Evolutionary conservation across 2,888 invertebrate species (phyloP).

Genomic region (Brenthis hecate): DNA sequence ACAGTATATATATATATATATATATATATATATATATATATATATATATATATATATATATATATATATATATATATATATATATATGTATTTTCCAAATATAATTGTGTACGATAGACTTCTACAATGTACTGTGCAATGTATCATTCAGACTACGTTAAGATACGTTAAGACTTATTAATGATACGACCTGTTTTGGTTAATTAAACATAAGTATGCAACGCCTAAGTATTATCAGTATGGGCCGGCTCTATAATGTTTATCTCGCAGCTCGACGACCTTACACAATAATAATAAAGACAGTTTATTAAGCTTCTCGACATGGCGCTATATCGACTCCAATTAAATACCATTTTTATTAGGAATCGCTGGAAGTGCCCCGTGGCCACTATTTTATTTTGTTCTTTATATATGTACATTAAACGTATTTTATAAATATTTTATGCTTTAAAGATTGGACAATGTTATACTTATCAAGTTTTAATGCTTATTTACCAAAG

Average conservation of each 20-base stretch:
- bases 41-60: no score
- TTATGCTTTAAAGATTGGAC: slow-evolving; percentile 24
- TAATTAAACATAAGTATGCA: neutral
- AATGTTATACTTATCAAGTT: slow-evolving; percentile 19
- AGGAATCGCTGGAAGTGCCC: slow-evolving; percentile 70
- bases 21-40: no score
- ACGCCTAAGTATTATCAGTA: slow-evolving; percentile 10
- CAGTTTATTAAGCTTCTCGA: slow-evolving; percentile 76
- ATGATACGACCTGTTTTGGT: slow-evolving; percentile 3
- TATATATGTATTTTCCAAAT: no score
- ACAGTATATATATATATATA: no score
- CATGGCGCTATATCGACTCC: slow-evolving; percentile 75
- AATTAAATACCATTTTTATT: slow-evolving; percentile 82
- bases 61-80: no score
- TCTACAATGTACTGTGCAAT: no score
- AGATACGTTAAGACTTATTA: no score
- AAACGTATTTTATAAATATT: slow-evolving; percentile 25
- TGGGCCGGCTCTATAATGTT: slow-evolving; percentile 46
- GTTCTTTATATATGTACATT: slow-evolving; percentile 49
- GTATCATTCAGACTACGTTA: no score
- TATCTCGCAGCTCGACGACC: slow-evolving; percentile 63
- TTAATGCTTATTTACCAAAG: neutral
- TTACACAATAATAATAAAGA: slow-evolving; percentile 77
- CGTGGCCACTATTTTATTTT: slow-evolving; percentile 60
- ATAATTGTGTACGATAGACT: no score